Percentiles rank a stretch among this genome's conserved stretches.
These are phyloP conservation scores for Pristionchus pacificus DNA, from an alignment of 1,140 invertebrate genomes.

Conservation along the genomic window DNA sequence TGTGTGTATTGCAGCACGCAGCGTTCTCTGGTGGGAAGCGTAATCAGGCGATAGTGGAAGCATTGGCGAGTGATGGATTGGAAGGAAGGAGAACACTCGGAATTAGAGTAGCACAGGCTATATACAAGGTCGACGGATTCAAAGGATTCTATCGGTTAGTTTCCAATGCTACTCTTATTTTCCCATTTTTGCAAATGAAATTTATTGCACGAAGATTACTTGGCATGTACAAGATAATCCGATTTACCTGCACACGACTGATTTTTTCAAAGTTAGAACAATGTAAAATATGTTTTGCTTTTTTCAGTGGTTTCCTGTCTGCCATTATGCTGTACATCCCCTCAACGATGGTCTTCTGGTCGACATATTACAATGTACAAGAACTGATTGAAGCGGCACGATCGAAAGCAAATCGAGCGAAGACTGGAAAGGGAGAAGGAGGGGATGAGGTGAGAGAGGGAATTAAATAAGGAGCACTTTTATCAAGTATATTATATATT, in stretches of 20 bases:
- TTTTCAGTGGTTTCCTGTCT: conserved; percentile 50
- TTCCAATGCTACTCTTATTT: too few species aligned
- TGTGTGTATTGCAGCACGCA: not conserved
- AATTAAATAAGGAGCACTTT: not conserved
- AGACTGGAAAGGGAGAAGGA: not conserved
- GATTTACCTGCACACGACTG: not conserved
- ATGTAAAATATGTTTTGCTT: too few species aligned
- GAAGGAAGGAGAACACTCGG: conserved; percentile 33
- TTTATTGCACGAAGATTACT: not conserved
- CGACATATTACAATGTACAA: conserved; percentile 44
- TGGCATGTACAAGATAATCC: not conserved
- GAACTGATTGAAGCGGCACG: conserved; percentile 34
- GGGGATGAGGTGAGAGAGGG: not conserved
- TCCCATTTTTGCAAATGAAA: not conserved
- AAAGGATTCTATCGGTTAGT: conserved; percentile 31
- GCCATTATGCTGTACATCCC: conserved; percentile 55
- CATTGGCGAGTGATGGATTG: conserved; percentile 28
- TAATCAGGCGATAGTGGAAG: conserved; percentile 31
- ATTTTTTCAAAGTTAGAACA: too few species aligned
- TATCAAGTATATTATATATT: too few species aligned
- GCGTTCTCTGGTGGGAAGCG: conserved; percentile 25
- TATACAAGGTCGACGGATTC: conserved; percentile 41
- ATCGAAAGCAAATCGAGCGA: not conserved
- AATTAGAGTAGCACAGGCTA: conserved; percentile 33
- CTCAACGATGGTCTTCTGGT: conserved; percentile 56